phyloP scores from a whole-genome alignment of 2,888 invertebrate genomes.

The Pimpla rufipes region DNA sequence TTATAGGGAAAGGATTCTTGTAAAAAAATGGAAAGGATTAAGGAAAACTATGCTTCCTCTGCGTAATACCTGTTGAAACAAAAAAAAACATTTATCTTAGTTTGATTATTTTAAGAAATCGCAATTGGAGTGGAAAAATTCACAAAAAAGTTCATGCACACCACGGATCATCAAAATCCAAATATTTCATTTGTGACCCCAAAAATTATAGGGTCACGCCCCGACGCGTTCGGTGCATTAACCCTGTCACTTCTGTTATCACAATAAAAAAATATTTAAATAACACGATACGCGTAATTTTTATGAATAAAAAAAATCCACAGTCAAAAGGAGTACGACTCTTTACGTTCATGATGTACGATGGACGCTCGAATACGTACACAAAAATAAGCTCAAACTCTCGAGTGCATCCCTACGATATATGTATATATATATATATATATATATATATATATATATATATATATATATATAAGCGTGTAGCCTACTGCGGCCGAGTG shows the following conservation, averaged over 20 bases:
- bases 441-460: not conserved
- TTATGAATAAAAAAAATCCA: not conserved
- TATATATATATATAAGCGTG: not conserved
- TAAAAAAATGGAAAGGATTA: constrained; percentile 7
- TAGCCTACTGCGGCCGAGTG: constrained; percentile 25
- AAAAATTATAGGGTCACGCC: constrained; percentile 15
- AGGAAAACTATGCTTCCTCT: constrained; percentile 27
- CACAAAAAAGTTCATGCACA: not conserved
- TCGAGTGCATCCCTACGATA: constrained; percentile 42
- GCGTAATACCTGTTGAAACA: constrained; percentile 37
- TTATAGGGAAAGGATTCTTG: not conserved
- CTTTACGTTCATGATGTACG: not conserved
- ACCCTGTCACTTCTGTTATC: not conserved
- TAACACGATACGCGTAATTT: no score
- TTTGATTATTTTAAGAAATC: not conserved
- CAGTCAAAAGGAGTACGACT: not conserved
- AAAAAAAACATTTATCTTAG: not conserved
- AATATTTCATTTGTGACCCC: not conserved
- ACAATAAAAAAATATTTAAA: not conserved
- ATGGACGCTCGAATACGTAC: not conserved
- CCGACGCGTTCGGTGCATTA: not conserved
- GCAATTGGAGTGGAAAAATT: not conserved
- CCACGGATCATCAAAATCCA: not conserved
- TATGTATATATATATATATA: no score
- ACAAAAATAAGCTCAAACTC: constrained; percentile 22